These are phyloP conservation scores for Dicerorhinus sumatrensis DNA, from an alignment of 2,113 vertebrate genomes.

Conservation along the genomic window DNA sequence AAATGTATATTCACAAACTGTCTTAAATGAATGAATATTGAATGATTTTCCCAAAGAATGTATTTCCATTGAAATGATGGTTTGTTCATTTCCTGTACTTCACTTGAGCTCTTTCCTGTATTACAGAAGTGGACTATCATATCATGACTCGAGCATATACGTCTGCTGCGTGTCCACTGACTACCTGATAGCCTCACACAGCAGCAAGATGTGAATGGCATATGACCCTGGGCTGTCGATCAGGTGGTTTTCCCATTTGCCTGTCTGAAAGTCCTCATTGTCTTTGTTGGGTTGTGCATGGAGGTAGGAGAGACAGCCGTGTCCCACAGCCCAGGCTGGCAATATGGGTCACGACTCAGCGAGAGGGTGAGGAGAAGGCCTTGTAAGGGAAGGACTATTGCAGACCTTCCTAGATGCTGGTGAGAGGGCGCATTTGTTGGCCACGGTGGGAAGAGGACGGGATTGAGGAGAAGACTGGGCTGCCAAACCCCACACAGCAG, in stretches of 20 bases:
- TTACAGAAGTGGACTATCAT: fast-evolving
- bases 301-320: background rate
- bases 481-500: background rate
- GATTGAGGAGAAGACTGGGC: background rate
- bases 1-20: background rate
- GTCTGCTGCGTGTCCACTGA: fast-evolving
- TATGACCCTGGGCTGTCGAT: fast-evolving
- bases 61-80: background rate
- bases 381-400: background rate
- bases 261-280: too few relatives aligned
- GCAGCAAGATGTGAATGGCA: background rate
- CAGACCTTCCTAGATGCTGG: fast-evolving
- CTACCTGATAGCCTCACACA: fast-evolving
- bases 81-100: background rate
- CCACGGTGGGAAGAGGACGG: background rate
- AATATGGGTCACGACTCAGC: fast-evolving
- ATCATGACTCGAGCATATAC: fast-evolving
- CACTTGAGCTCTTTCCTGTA: background rate
- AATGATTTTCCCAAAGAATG: background rate
- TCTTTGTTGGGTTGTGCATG: background rate
- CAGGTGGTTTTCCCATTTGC: background rate
- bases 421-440: background rate
- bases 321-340: background rate
- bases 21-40: background rate
- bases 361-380: background rate